These are phyloP conservation scores for Ridgeia piscesae DNA, from an alignment of 1,140 invertebrate genomes.

Conservation along the genomic window DNA sequence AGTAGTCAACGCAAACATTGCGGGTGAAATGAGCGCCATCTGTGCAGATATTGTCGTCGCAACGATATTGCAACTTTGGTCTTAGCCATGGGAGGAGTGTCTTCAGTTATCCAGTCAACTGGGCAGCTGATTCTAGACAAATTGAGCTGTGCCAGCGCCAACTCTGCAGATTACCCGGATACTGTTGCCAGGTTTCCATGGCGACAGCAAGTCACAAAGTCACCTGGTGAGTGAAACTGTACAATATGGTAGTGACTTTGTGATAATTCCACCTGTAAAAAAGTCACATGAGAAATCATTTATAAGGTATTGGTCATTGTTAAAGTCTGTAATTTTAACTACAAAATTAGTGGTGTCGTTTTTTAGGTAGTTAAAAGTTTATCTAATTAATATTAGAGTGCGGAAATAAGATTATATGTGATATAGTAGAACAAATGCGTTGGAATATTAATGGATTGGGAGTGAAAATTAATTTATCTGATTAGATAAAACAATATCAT, in stretches of 20 bases:
- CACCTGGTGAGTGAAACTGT: neutral
- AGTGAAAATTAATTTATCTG: too few relatives aligned
- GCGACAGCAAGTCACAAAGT: neutral
- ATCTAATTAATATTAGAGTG: too few relatives aligned
- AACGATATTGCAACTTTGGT: neutral
- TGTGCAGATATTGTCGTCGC: neutral
- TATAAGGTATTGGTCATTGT: neutral
- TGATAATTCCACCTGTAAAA: neutral
- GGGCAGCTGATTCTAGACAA: neutral
- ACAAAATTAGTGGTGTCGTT: too few relatives aligned
- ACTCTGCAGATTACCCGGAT: neutral
- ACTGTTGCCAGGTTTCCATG: neutral
- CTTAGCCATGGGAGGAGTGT: neutral
- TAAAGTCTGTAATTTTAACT: neutral
- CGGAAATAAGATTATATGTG: too few relatives aligned
- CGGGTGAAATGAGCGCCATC: neutral
- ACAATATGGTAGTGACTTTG: neutral
- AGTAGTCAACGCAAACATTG: neutral
- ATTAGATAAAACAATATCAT: too few relatives aligned
- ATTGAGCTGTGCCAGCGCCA: neutral
- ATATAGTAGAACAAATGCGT: too few relatives aligned
- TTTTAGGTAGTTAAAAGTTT: too few relatives aligned
- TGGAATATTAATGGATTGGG: too few relatives aligned
- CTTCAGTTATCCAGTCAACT: neutral
- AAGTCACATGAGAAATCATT: neutral